Base-by-base conservation (phyloP, 2,113 vertebrate genomes). In the Brachirus orientalis region DNA sequence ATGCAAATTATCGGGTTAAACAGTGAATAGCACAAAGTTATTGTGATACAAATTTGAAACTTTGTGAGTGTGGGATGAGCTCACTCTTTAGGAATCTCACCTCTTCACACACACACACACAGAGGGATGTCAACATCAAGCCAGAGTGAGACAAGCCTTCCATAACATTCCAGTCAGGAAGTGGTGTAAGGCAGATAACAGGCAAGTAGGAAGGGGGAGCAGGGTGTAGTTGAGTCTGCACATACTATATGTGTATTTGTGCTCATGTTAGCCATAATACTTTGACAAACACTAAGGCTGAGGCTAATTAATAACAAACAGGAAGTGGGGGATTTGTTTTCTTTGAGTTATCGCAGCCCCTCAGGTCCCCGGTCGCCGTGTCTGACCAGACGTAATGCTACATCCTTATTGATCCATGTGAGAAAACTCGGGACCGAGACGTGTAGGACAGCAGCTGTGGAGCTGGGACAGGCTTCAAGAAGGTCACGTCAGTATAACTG, bases 331-430 rank as follows among this genome's bases (percentile, higher is more conserved):
- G 55, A 40, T 92, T 92, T 93, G 94, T 92, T 95, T 95, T 93
- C 88, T 90, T 89, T 94, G 72, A 89, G 90, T 97, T 98, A 97
- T 98, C 96, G 95, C 89, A 79, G 91, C 90, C 90, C 89, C 79
- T 92, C 96, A 97, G 95, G 92, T 48, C 54, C 20, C 84, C 63
- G 72, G 72, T 70, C 91, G 70, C 88, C 72, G 64, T 13, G 65
- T 56, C 48, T 41, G 57, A 63, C 36, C 22, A 51, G 55, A 62
- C 43, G 56, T 33, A 14, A 64, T 51, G 54, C 16, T n/a, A 12
- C 38, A 60, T 54, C 36, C n/a, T 46, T n/a, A 75, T 35, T 60
- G 38, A 74, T 53, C 35, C 6, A 4, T 5, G 50, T 5, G 47
- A 69, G 70, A 63, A 67, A 51, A n/a, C 8, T n/a, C 0, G n/a